Conservation (phyloP, 2,797 vertebrate species). For the Mionectes olivaceus region DNA sequence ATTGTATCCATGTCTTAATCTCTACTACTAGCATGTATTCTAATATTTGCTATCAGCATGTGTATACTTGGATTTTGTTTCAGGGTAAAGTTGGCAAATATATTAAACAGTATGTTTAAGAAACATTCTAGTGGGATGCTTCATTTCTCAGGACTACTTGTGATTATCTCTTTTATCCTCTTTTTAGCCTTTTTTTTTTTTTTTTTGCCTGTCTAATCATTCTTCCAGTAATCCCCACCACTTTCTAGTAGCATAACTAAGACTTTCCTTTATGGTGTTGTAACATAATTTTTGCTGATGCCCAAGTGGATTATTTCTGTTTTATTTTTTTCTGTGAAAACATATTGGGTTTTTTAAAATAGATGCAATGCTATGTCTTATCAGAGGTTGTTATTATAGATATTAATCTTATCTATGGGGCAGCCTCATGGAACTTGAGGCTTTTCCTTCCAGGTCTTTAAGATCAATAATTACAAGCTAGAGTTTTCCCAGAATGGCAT, state of each 20-base stretch:
- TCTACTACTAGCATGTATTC: not conserved
- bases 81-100: not conserved
- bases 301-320: not conserved
- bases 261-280: not conserved
- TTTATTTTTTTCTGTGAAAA: not conserved
- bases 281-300: not conserved
- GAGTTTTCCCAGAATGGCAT: not conserved
- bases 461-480: not conserved
- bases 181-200: not conserved
- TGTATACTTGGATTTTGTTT: not conserved
- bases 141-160: not conserved
- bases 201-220: not conserved
- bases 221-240: not conserved
- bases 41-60: rapidly evolving
- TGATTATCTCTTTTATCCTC: not conserved
- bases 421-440: not conserved
- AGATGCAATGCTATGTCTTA: not conserved
- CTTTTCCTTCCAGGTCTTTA: not conserved
- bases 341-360: not conserved
- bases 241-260: not conserved
- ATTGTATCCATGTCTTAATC: not conserved
- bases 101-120: not conserved
- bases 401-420: not conserved
- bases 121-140: not conserved
- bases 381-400: not conserved